Evolutionary conservation across 2,888 invertebrate species (phyloP), one percentile per base, ranked within the genome.

Genomic region (Drosophila melanosoma): DNA sequence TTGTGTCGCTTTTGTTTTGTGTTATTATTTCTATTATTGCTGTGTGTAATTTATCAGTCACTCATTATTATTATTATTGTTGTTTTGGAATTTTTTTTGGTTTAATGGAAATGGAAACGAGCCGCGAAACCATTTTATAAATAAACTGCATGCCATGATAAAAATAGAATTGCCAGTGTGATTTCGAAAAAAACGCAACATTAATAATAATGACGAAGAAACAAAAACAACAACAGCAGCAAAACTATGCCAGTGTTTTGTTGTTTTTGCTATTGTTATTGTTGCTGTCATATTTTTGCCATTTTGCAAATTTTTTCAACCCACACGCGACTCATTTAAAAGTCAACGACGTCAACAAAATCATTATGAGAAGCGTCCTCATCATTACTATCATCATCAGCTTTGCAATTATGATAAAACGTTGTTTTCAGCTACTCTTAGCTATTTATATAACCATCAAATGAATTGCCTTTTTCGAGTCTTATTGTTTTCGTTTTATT

Each of bases 101-200:
- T 79, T 71, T 82, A 82, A 80, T 87, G 82, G 67, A 66, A 76
- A 72, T 72, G 63, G 73, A 72, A 76, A 76, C 81, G 84, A 83
- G 81, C 89, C 78, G 87, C 79, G 52, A 80, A 45, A 81, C 78
- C 60, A 72, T 78, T 87, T 89, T 82, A 89, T 82, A 87, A 89
- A 86, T 89, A 89, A 86, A 85, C 88, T 86, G 88, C 87, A 84
- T 82, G 77, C 71, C 72, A 42, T 76, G 85, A 74, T 86, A 84
- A 82, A 89, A 89, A 85, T 87, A 87, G 89, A 81, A 82, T 76
- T 82, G 85, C 74, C 76, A 72, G 57, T 72, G 71, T 63, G 74
- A 69, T 70, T 71, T 75, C 53, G 26, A 69, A 54, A 23, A 53
- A 76, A 79, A 70, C 69, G 66, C 70, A 79, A 65, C 66, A 75